phyloP scores from a whole-genome alignment of 2,888 invertebrate species.

The Steinernema scapterisci region DNA sequence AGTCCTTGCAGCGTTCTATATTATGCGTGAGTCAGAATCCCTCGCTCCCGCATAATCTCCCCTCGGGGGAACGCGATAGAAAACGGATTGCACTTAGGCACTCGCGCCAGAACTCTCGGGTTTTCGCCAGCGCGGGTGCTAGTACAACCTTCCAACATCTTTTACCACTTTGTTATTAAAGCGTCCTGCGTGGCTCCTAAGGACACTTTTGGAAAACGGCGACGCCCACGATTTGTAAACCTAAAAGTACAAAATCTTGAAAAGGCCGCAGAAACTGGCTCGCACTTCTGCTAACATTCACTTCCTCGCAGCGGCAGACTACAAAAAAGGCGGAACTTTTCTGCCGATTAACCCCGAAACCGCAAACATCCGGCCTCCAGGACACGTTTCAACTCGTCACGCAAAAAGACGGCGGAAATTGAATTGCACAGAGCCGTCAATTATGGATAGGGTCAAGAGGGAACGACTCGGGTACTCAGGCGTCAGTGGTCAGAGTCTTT shows the following conservation, averaged over 20 bases:
- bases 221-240: neutral
- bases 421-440: constrained; percentile 12
- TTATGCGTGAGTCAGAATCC: neutral
- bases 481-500: neutral
- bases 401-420: neutral
- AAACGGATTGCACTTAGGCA: constrained; percentile 28
- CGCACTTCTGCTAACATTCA: no score
- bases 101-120: neutral
- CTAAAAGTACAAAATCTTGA: no score
- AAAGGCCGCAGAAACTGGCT: no score
- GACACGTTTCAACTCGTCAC: neutral
- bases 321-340: neutral
- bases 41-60: neutral
- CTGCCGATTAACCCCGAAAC: neutral
- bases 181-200: neutral
- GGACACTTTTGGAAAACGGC: neutral
- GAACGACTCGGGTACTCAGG: constrained; percentile 1
- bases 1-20: neutral
- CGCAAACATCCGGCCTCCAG: neutral
- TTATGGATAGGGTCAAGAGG: neutral
- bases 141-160: constrained; percentile 26
- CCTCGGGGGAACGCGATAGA: constrained; percentile 2
- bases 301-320: no score
- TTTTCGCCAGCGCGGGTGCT: constrained; percentile 7
- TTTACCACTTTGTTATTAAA: neutral